Conservation (phyloP, 2,888 invertebrate genomes). For the Cosmia trapezina region DNA sequence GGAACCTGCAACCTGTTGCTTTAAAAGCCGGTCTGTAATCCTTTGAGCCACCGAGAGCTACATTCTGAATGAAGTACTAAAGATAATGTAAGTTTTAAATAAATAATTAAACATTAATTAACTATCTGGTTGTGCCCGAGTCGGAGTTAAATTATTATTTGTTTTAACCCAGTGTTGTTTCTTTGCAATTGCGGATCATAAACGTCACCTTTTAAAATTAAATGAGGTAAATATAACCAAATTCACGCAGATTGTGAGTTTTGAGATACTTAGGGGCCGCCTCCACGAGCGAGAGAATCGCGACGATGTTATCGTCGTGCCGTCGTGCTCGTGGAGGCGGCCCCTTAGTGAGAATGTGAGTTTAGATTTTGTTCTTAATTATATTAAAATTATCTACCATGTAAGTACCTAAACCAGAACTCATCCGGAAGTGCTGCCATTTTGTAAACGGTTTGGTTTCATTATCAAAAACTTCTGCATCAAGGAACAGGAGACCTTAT, state of each 20-base stretch:
- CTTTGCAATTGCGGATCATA: not conserved
- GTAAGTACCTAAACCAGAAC: not conserved
- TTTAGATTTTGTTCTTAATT: too few species aligned
- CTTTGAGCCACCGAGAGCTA: slow-evolving; percentile 1
- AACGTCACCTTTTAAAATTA: not conserved
- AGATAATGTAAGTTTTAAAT: slow-evolving; percentile 22
- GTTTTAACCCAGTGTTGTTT: slow-evolving; percentile 4
- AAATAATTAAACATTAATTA: slow-evolving; percentile 27
- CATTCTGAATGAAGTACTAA: slow-evolving; percentile 14
- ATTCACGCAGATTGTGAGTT: too few species aligned
- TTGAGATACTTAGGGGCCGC: too few species aligned
- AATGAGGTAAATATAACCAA: not conserved
- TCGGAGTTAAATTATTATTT: slow-evolving; percentile 7
- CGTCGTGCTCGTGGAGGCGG: too few species aligned
- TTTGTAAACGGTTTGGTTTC: not conserved
- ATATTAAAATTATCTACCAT: not conserved
- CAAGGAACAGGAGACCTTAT: slow-evolving; percentile 63
- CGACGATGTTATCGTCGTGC: too few species aligned
- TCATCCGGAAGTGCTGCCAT: not conserved
- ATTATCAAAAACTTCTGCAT: not conserved
- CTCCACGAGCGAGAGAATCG: too few species aligned
- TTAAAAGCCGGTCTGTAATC: slow-evolving; percentile 2
- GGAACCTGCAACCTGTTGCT: slow-evolving; percentile 32
- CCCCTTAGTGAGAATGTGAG: too few species aligned
- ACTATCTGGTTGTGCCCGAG: not conserved